phyloP scores from a whole-genome alignment of 2,888 invertebrate genomes.

The Leptinotarsa haldemani region DNA sequence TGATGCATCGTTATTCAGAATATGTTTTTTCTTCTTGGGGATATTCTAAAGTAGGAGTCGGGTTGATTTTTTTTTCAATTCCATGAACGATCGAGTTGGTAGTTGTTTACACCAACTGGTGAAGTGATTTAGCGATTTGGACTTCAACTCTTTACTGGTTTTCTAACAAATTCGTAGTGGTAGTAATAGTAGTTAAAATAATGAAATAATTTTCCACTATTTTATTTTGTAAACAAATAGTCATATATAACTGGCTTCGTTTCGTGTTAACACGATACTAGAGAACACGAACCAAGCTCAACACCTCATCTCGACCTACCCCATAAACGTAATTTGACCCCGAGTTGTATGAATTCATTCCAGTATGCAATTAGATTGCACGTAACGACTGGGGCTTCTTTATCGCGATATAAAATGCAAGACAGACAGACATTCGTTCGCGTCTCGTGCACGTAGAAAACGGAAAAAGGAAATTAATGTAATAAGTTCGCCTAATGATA shows the following conservation, averaged over 20 bases:
- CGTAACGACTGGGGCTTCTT: slow-evolving; percentile 3
- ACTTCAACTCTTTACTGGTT: too few species aligned
- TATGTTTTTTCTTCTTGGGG: too few species aligned
- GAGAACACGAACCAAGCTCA: neutral
- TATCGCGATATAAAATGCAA: slow-evolving; percentile 13
- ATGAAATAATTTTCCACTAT: too few species aligned
- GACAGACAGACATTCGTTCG: slow-evolving; percentile 3
- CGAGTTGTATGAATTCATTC: neutral
- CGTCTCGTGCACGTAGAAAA: slow-evolving; percentile 16
- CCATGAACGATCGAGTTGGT: too few species aligned
- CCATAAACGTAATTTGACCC: neutral
- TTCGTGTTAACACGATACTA: neutral
- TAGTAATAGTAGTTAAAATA: too few species aligned
- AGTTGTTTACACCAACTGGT: too few species aligned
- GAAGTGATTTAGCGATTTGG: too few species aligned
- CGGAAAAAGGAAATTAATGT: slow-evolving; percentile 13
- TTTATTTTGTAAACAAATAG: too few species aligned
- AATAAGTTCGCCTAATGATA: slow-evolving; percentile 1
- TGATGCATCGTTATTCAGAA: too few species aligned
- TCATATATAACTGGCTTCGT: neutral
- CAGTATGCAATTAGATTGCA: neutral
- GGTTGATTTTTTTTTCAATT: too few species aligned
- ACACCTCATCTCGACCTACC: neutral
- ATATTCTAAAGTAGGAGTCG: too few species aligned
- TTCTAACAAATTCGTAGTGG: too few species aligned